Conservation (phyloP, 2,888 invertebrate species). For the Hecatera dysodea region DNA sequence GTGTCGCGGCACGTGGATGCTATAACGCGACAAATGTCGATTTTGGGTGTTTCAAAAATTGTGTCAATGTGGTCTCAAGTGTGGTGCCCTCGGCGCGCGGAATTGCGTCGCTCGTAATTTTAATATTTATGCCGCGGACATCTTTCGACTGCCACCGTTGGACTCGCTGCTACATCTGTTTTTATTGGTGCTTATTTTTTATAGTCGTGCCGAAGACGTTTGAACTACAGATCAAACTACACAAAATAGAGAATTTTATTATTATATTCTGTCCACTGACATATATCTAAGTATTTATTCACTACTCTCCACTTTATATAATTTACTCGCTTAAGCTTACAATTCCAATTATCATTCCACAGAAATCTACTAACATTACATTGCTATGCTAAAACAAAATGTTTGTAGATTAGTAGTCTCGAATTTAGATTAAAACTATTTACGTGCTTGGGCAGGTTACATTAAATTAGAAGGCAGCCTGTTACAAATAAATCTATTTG, state of each 20-base stretch:
- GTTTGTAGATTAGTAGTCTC: conserved; percentile 45
- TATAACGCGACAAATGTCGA: conserved; percentile 57
- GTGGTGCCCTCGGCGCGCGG: conserved; percentile 22
- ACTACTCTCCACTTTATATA: conserved; percentile 13
- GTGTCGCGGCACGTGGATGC: conserved; percentile 59
- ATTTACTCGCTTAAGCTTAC: conserved; percentile 28
- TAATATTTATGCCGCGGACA: conserved; percentile 67
- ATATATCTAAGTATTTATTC: conserved; percentile 34
- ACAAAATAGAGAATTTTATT: conserved; percentile 37
- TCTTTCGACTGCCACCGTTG: conserved; percentile 66
- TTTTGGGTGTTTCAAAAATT: conserved; percentile 60
- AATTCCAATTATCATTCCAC: conserved; percentile 54
- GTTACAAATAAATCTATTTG: conserved; percentile 59
- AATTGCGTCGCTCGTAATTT: conserved; percentile 54
- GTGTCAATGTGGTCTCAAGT: conserved; percentile 67
- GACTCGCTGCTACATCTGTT: conserved; percentile 46
- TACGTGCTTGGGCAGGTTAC: conserved; percentile 52
- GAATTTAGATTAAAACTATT: conserved; percentile 61
- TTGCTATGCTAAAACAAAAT: conserved; percentile 46
- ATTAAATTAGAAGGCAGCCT: conserved; percentile 57
- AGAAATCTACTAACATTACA: conserved; percentile 42
- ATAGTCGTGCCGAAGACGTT: conserved; percentile 37
- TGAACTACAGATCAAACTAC: conserved; percentile 28
- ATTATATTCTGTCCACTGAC: conserved; percentile 19
- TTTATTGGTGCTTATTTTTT: conserved; percentile 59